Evolutionary conservation across 1,140 invertebrate species (phyloP), one percentile per base, ranked within the genome.

Genomic region (Scaptomyza montana): DNA sequence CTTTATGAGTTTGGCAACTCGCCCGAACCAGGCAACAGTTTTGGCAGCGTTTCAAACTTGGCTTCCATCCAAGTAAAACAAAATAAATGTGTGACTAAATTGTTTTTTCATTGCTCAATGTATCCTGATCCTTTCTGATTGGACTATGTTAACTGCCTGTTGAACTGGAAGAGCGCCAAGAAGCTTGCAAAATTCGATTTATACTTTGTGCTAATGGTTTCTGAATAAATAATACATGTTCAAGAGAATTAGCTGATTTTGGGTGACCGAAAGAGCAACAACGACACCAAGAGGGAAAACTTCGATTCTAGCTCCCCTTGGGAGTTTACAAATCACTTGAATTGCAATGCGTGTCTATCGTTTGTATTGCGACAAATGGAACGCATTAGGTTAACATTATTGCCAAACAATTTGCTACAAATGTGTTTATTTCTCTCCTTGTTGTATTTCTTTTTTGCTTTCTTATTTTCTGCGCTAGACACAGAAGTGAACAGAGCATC

Each of bases 351-450:
- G 74, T 87, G 78, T 85, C 74, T 85, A 82, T 86, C 78, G 75
- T 76, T 81, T 76, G 71, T 70, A 82, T 85, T 82, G 84, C 82
- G 84, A 87, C 78, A 89, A 89, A 87, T 89, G 84, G 85, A 89
- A 89, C 80, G 67, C 85, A 89, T 89, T 89, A 89, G 79, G 80
- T 89, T 89, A 89, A 89, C 84, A 89, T 89, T 89, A 89, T 89
- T 89, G 84, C 85, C 84, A 89, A 89, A 89, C 85, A 89, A 89
- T 89, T 89, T 89, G 84, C 74, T 89, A 53, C 46, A 79, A 89
- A 80, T 79, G 85, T 89, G 79, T 89, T 89, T 87, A 89, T 89
- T 89, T 87, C 65, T 77, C 62, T 79, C 73, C 77, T 80, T 80
- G 62, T 67, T 49, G 30, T 19, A 36, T 62, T 33, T 39, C 9